Evolutionary conservation across 2,797 vertebrate species (phyloP).

Genomic region (Muscicapa comitata): DNA sequence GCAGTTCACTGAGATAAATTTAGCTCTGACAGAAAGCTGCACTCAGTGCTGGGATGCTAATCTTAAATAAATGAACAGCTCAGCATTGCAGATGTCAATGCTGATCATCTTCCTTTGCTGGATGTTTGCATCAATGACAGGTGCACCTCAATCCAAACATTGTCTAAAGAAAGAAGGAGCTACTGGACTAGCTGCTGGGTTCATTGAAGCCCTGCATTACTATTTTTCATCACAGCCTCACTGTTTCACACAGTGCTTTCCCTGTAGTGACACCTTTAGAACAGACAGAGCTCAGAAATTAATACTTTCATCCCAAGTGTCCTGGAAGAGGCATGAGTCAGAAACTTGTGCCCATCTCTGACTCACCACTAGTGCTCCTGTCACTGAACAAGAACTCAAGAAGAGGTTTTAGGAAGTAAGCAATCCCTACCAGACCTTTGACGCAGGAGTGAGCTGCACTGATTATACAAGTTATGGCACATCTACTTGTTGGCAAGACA

Average conservation of each 20-base stretch:
- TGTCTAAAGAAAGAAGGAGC: background rate
- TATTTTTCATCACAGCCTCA: background rate
- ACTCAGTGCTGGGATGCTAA: background rate
- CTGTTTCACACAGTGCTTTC: rapidly evolving
- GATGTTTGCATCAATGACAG: background rate
- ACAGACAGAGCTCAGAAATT: background rate
- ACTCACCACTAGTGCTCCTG: background rate
- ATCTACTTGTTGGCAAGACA: background rate
- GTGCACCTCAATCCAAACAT: background rate
- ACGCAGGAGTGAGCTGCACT: background rate
- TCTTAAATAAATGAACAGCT: background rate
- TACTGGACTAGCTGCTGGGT: background rate
- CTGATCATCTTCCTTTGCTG: background rate
- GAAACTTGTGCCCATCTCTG: background rate
- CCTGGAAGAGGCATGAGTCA: background rate
- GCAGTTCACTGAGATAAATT: background rate
- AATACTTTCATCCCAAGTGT: background rate
- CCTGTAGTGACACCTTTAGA: background rate
- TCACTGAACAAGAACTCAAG: background rate
- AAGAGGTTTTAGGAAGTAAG: background rate
- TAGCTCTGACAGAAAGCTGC: background rate
- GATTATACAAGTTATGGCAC: background rate
- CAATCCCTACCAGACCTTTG: background rate
- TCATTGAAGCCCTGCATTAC: background rate
- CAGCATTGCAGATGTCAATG: background rate